Evolutionary conservation across 64 coral and sea anemone genomes (phyloP), one percentile per base, ranked within the genome.

Genomic region (Dendrophyllia cribrosa): DNA sequence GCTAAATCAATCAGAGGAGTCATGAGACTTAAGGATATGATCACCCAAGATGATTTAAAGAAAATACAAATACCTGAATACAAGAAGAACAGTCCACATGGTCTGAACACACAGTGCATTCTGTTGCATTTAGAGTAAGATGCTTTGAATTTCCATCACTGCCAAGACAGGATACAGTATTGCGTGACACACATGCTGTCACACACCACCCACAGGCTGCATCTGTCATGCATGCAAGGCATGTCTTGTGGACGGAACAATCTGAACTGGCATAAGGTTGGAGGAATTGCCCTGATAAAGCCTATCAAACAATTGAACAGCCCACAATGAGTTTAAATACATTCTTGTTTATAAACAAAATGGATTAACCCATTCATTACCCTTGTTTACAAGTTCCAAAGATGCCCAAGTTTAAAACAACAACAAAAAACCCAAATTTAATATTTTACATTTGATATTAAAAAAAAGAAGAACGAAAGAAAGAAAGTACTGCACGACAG

Each of bases 141-240:
- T 89, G 51, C 62, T 67, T 86, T 48, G 48, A 34, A 47, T 92
- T 76, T 56, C 88, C 88, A 47, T 17, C 73, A 46, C 11, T 52
- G 51, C 89, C 86, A 61, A 52, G 61, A 83, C 94, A 96, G 7
- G 62, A 44, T 9, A 23, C 59, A 58, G 75, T 58, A 26, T 50
- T 68, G 78, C 92, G 69, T 93, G 52, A 91, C 74, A 91, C 8
- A 63, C 91, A 99, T 0, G 82, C 88, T 48, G 90, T 58, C 8
- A 65, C 23, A 79, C 97, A 99, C 97, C 97, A 99, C 0, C 94
- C 97, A 99, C 97, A 99, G 6, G 79, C 85, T 34, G 91, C 82
- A 91, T 99, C 91, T 23, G 91, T 85, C 91, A 99, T 91, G 64
- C 97, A 99, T 7, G 76, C 75, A n/a, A 96, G 66, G 70, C 97